phyloP scores from a whole-genome alignment of 2,888 invertebrate genomes.

The Scelioninae gen. 1 region DNA sequence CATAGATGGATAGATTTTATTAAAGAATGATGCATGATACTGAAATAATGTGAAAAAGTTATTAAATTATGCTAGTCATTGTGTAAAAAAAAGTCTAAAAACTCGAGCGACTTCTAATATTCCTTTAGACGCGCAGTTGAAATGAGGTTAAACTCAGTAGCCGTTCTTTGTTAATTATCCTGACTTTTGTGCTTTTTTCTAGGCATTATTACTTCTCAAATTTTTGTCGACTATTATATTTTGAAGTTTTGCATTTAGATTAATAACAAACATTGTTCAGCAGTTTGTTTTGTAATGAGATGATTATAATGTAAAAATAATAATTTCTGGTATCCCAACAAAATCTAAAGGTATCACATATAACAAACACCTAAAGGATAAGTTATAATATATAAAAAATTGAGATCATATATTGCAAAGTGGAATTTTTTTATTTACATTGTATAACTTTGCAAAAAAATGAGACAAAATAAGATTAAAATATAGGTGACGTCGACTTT shows the following conservation, averaged over 20 bases:
- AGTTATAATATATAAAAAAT: too few relatives aligned
- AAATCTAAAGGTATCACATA: too few relatives aligned
- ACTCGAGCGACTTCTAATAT: conserved; percentile 15
- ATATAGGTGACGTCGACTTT: not conserved
- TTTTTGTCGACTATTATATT: not conserved
- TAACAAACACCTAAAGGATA: too few relatives aligned
- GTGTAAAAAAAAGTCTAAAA: conserved; percentile 7
- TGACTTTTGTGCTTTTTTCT: conserved; percentile 19
- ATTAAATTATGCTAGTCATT: not conserved
- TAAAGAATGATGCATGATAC: too few relatives aligned
- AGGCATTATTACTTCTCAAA: conserved; percentile 3
- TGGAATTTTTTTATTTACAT: not conserved
- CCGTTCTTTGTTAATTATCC: conserved; percentile 10
- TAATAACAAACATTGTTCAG: not conserved
- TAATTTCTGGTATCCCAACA: too few relatives aligned
- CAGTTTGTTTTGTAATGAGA: too few relatives aligned
- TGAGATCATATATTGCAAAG: not conserved
- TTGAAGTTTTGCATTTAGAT: not conserved
- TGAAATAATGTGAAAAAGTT: too few relatives aligned
- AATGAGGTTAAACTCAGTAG: conserved; percentile 6
- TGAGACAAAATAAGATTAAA: not conserved
- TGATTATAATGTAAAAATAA: too few relatives aligned
- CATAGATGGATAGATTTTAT: too few relatives aligned
- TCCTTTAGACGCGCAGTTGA: conserved; percentile 6
- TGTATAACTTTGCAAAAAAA: not conserved